Conservation (phyloP, 2,797 vertebrate genomes). For the Sorex maritimensis region DNA sequence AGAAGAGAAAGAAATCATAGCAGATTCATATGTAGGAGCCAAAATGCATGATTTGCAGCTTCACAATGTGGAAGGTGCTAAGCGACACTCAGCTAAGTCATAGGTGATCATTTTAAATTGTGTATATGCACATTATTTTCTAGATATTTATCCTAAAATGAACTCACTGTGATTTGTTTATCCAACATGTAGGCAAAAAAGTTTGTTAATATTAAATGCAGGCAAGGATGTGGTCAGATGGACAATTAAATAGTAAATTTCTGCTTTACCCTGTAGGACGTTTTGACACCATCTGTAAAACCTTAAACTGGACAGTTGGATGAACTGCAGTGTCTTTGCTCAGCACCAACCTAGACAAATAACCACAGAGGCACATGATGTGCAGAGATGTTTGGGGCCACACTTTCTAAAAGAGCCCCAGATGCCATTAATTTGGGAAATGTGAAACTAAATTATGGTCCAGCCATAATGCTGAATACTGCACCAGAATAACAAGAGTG, state of each 20-base stretch:
- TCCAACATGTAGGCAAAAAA: constrained; percentile 30
- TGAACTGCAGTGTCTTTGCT: constrained; percentile 9
- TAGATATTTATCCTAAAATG: constrained; percentile 58
- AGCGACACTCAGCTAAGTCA: background rate
- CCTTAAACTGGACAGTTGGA: background rate
- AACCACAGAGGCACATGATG: background rate
- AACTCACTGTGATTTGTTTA: constrained; percentile 59
- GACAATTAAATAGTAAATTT: constrained; percentile 1
- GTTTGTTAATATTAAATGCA: constrained; percentile 37
- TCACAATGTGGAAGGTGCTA: background rate
- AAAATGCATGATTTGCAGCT: constrained; percentile 25
- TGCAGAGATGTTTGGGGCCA: background rate
- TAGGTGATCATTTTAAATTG: too few species aligned
- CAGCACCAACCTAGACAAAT: background rate
- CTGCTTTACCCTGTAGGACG: constrained; percentile 27
- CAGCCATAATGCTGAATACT: background rate
- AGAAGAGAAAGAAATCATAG: background rate
- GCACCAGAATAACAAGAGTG: background rate
- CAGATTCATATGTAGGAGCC: background rate
- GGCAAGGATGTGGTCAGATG: constrained; percentile 22
- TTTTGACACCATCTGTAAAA: constrained; percentile 13
- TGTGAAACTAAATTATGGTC: background rate
- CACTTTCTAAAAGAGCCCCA: background rate
- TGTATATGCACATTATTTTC: constrained; percentile 28
- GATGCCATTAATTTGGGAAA: background rate